Percentiles rank a stretch among this genome's conserved stretches.
phyloP scores from a whole-genome alignment of 2,797 vertebrate genomes.

The Vespertilio murinus region DNA sequence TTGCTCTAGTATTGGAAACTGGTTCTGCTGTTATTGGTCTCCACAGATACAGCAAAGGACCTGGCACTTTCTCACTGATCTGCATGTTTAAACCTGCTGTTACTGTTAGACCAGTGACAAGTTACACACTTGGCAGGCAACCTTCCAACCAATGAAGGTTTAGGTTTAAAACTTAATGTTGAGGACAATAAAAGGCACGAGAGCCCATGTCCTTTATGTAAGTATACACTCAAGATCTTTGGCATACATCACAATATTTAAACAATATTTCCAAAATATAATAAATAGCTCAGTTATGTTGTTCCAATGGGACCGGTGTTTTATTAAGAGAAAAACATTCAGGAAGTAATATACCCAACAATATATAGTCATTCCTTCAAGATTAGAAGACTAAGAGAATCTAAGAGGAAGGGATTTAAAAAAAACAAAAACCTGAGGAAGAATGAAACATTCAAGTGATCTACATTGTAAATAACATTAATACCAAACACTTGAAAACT shows the following conservation, averaged over 20 bases:
- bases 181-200: conserved; percentile 83
- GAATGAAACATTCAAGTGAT: conserved; percentile 51
- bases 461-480: conserved; percentile 70
- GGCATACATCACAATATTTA: conserved; percentile 57
- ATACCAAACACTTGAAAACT: conserved; percentile 62
- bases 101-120: conserved; percentile 90
- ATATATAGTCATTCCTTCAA: conserved; percentile 29
- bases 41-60: conserved; percentile 95
- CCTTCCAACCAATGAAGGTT: conserved; percentile 86
- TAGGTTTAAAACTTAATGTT: conserved; percentile 84
- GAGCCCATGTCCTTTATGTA: conserved; percentile 83
- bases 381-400: conserved; percentile 42
- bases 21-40: conserved; percentile 99
- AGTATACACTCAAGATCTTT: conserved; percentile 73
- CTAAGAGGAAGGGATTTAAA: conserved; percentile 55
- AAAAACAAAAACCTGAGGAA: conserved; percentile 1
- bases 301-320: conserved; percentile 4
- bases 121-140: conserved; percentile 91
- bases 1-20: conserved; percentile 89
- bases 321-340: conserved; percentile 35
- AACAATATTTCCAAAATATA: conserved; percentile 61
- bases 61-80: conserved; percentile 89
- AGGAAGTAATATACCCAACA: conserved; percentile 48
- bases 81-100: conserved; percentile 95
- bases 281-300: conserved; percentile 11